These are phyloP conservation scores for Eueremaeus valkanovi DNA, from an alignment of 2,888 invertebrate genomes.

Conservation along the genomic window DNA sequence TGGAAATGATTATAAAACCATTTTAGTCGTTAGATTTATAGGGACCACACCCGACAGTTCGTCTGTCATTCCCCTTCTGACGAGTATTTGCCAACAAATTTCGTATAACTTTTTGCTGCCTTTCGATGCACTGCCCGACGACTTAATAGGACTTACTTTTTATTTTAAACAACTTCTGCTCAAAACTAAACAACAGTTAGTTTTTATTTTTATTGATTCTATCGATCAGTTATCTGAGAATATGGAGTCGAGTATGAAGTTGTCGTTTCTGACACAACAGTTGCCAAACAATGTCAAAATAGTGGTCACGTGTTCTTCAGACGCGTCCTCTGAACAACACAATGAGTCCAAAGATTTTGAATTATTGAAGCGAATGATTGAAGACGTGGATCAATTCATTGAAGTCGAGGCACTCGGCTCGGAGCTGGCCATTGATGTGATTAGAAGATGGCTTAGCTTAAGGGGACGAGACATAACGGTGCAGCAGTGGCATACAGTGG, in stretches of 20 bases:
- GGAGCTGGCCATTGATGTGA: conserved; percentile 86
- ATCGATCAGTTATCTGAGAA: conserved; percentile 94
- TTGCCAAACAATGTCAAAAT: conserved; percentile 87
- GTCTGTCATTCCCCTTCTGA: conserved; percentile 85
- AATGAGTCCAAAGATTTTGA: conserved; percentile 85
- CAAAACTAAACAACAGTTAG: conserved; percentile 74
- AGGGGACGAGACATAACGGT: conserved; percentile 82
- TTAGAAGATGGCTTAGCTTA: conserved; percentile 81
- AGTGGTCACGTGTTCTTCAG: conserved; percentile 83
- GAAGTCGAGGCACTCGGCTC: conserved; percentile 77
- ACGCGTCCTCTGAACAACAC: conserved; percentile 79
- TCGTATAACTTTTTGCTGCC: conserved; percentile 86
- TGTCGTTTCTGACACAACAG: conserved; percentile 91
- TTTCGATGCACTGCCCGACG: conserved; percentile 91
- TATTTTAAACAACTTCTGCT: conserved; percentile 89
- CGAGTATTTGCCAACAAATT: conserved; percentile 92
- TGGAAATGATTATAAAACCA: conserved; percentile 61
- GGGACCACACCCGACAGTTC: conserved; percentile 97
- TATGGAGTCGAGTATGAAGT: conserved; percentile 80
- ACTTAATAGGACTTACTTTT: conserved; percentile 88
- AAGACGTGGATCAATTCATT: conserved; percentile 79
- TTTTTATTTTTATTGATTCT: conserved; percentile 88
- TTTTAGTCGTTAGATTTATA: conserved; percentile 83
- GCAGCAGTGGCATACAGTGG: conserved; percentile 89
- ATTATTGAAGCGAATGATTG: conserved; percentile 78